These are phyloP conservation scores for Boulengeromyrus knoepffleri DNA, from an alignment of 2,113 vertebrate genomes.

Conservation along the genomic window DNA sequence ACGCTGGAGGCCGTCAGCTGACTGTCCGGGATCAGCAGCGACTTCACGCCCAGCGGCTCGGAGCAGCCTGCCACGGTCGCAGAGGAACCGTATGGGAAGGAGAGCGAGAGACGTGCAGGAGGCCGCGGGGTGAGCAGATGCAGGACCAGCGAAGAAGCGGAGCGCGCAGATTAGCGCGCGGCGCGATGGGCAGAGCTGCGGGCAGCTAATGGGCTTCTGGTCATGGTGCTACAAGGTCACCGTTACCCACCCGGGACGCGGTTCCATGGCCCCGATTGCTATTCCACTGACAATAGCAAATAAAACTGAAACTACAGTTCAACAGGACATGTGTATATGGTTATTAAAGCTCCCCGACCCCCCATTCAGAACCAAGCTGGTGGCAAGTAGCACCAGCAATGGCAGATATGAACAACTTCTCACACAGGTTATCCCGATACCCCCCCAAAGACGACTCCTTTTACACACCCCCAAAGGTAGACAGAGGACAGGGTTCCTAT, in stretches of 20 bases:
- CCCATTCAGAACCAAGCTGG: background rate
- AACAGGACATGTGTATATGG: background rate
- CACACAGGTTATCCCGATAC: background rate
- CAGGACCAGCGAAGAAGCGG: background rate
- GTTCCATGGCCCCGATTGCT: background rate
- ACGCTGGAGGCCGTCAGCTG: constrained; percentile 83
- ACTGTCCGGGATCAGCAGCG: constrained; percentile 64
- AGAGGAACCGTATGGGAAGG: constrained; percentile 61
- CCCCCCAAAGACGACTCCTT: too few species aligned
- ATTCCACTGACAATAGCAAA: background rate
- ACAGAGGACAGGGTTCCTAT: background rate
- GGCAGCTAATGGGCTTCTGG: background rate
- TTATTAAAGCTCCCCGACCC: background rate
- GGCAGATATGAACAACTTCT: background rate
- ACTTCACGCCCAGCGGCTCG: constrained; percentile 85
- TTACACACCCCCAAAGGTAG: too few species aligned
- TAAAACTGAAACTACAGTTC: background rate
- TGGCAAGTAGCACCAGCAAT: background rate
- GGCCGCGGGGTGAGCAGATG: background rate
- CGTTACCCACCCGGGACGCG: background rate
- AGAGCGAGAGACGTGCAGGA: constrained; percentile 7
- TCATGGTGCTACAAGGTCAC: background rate
- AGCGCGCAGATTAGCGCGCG: background rate
- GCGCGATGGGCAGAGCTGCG: background rate
- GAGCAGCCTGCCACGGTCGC: constrained; percentile 82